Evolutionary conservation across 2,888 invertebrate species (phyloP), one percentile per base, ranked within the genome.

Genomic region (Malthinus flaveolus): DNA sequence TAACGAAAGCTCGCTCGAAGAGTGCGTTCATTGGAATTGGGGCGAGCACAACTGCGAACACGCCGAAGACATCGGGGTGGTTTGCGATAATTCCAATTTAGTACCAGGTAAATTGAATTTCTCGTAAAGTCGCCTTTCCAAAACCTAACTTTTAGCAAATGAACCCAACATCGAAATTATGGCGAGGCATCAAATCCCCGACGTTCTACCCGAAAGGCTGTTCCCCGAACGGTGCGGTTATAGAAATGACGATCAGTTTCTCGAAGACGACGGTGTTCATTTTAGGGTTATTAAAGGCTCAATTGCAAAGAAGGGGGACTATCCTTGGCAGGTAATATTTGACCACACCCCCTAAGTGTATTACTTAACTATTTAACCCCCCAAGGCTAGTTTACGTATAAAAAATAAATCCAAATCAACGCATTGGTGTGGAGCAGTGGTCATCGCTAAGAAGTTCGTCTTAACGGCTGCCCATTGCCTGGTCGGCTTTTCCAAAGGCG

Each of bases 381-480:
- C 23, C 23, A 23, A 85, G 82, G 87, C 86, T 2, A 88, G 88
- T 50, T 79, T 90, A 52, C 79, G 87, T 59, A 81, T 87, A 0
- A 81, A 83, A 32, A 83, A 84, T 3, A 78, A 83, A 46, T 81
- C 80, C 32, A 80, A 80, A 67, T 83, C 85, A 1, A 82, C 82
- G 36, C 90, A 90, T 74, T 88, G 88, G 85, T 91, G 90, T 69
- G 90, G 90, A 0, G 90, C 88, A 0, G 85, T 89, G 0, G 79
- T 91, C 7, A 80, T 91, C 47, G 84, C 85, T 1, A 81, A 83
- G 44, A 78, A 82, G 46, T 85, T 87, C 73, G 80, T 90, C 4
- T 75, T 90, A 1, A 89, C 90, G 0, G 90, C 90, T 0, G 90
- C 88, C 0, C 90, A 90, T 72, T 91, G 90, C 66, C 76, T 90